Conservation (phyloP, 1,140 invertebrate species). For the Cardiocondyla obscurior region DNA sequence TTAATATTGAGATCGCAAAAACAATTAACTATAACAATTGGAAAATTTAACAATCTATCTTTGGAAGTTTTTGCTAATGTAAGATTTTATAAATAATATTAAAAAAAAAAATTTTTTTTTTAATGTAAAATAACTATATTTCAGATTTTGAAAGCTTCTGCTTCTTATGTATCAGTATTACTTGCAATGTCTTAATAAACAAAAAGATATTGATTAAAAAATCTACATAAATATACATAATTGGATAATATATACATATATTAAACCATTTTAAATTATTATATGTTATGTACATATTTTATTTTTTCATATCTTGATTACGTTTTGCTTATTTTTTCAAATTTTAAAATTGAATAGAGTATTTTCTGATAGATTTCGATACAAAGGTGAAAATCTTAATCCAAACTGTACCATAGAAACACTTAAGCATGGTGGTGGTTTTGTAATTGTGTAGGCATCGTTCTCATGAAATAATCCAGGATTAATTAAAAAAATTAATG, state of each 20-base stretch:
- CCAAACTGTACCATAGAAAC: too few relatives aligned
- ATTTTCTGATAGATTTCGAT: too few relatives aligned
- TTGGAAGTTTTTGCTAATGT: slow-evolving; percentile 47
- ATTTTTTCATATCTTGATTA: not conserved
- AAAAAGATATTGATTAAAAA: not conserved
- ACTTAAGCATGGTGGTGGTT: too few relatives aligned
- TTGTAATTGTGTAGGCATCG: too few relatives aligned
- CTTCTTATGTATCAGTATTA: slow-evolving; percentile 52
- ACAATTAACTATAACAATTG: slow-evolving; percentile 46
- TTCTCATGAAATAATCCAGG: too few relatives aligned
- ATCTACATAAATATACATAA: not conserved
- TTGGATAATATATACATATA: not conserved
- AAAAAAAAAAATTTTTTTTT: not conserved
- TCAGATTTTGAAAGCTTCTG: slow-evolving; percentile 54
- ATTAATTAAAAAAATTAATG: too few relatives aligned
- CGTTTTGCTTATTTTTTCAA: not conserved
- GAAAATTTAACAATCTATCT: slow-evolving; percentile 55
- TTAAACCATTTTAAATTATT: not conserved
- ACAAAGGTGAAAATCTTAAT: too few relatives aligned
- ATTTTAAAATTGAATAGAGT: too few relatives aligned
- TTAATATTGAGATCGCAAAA: slow-evolving; percentile 51
- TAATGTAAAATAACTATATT: slow-evolving; percentile 15
- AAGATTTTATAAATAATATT: not conserved
- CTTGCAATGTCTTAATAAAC: slow-evolving; percentile 43
- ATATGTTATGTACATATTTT: slow-evolving; percentile 6